A percentile compares a stretch with the other conserved stretches of the same genome.
Conservation (phyloP, 1,140 invertebrate species). For the Zaprionus capensis region DNA sequence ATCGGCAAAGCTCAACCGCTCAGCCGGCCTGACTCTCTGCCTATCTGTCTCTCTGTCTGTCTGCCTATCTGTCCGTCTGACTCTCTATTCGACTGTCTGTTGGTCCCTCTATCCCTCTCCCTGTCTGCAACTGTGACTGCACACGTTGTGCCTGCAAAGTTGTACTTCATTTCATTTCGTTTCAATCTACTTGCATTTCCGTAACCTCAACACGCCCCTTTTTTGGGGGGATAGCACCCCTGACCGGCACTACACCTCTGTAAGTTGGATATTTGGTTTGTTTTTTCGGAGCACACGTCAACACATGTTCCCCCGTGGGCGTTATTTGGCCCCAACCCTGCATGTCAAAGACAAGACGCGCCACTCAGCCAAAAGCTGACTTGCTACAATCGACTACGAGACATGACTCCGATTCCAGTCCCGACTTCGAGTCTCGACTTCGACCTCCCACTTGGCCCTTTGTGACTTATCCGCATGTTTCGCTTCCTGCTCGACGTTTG, state of each 20-base stretch:
- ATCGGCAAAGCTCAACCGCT: conserved; percentile 33
- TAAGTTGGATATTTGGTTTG: conserved; percentile 33
- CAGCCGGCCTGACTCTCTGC: conserved; percentile 15
- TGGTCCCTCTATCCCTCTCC: background rate
- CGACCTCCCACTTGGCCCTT: conserved; percentile 42
- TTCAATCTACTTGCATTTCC: conserved; percentile 70
- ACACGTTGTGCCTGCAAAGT: conserved; percentile 26
- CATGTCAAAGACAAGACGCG: conserved; percentile 54
- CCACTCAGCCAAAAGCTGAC: conserved; percentile 53
- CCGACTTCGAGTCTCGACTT: background rate
- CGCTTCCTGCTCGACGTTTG: conserved; percentile 29
- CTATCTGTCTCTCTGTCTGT: background rate
- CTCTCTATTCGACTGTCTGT: conserved; percentile 14
- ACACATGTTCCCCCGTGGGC: conserved; percentile 64
- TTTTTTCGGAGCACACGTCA: conserved; percentile 58
- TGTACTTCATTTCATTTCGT: conserved; percentile 62
- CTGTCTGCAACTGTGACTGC: conserved; percentile 1
- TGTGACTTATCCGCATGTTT: conserved; percentile 45
- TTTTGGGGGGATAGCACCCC: background rate
- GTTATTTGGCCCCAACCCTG: conserved; percentile 41
- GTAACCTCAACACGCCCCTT: conserved; percentile 26
- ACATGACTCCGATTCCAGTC: conserved; percentile 8
- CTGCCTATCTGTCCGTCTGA: background rate
- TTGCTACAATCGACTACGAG: conserved; percentile 41
- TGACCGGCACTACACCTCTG: background rate